Evolutionary conservation across 2,888 invertebrate genomes (phyloP).

Genomic region (Diplazon laetatorius): DNA sequence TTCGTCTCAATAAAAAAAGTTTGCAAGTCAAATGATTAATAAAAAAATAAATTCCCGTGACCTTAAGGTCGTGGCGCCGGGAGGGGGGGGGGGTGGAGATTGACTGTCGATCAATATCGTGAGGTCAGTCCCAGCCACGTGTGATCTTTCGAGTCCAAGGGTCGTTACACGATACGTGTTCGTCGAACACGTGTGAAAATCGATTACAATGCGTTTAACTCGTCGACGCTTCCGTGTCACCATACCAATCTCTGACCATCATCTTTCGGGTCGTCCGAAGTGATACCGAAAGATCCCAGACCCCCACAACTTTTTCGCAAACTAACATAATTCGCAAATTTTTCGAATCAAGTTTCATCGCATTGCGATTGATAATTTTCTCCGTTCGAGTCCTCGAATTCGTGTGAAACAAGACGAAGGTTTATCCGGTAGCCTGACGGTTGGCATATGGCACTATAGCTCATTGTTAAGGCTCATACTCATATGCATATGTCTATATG

Average conservation of each 20-base stretch:
- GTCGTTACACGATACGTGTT: constrained; percentile 60
- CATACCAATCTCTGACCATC: too few species aligned
- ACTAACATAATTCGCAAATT: constrained; percentile 19
- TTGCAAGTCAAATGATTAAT: too few species aligned
- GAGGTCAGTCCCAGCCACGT: constrained; percentile 46
- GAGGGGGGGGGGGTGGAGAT: too few species aligned
- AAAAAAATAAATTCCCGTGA: constrained; percentile 45
- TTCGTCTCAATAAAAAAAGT: too few species aligned
- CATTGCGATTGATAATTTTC: constrained; percentile 43
- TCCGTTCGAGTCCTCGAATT: constrained; percentile 43
- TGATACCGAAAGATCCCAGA: constrained; percentile 18
- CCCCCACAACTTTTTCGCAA: constrained; percentile 29
- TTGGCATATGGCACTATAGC: not conserved
- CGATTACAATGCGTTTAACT: constrained; percentile 49
- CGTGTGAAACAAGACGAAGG: constrained; percentile 21
- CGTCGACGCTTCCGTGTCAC: constrained; percentile 7
- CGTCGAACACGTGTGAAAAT: constrained; percentile 48
- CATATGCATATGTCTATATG: not conserved
- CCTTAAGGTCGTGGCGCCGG: constrained; percentile 45
- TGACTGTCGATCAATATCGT: constrained; percentile 54
- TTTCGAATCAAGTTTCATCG: constrained; percentile 7
- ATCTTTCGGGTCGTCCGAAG: not conserved
- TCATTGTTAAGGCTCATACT: not conserved
- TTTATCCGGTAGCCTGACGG: not conserved
- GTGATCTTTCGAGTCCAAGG: constrained; percentile 56